phyloP scores from a whole-genome alignment of 2,797 vertebrate genomes.

The Sarcoramphus papa region DNA sequence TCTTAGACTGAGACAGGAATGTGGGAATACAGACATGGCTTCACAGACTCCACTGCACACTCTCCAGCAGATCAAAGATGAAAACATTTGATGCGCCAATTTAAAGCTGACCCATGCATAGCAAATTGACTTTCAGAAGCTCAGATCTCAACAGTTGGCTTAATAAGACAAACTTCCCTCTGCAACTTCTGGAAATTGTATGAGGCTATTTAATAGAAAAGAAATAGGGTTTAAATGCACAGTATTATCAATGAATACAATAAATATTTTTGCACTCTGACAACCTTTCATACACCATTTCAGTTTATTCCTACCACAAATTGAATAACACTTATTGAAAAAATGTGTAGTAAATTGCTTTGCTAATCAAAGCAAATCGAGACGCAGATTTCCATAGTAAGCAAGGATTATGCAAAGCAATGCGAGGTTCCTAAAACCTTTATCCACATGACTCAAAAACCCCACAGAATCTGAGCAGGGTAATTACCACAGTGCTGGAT shows the following conservation, averaged over 20 bases:
- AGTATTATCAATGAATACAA: not conserved
- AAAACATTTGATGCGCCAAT: not conserved
- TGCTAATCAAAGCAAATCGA: conserved; percentile 44
- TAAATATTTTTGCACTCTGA: not conserved
- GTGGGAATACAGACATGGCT: not conserved
- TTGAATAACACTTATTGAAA: conserved; percentile 34
- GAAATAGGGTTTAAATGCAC: not conserved
- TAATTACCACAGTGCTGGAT: conserved; percentile 29
- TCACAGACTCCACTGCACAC: not conserved
- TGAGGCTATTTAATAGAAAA: not conserved
- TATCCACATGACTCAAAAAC: conserved; percentile 27
- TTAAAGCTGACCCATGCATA: not conserved
- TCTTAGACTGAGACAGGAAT: not conserved
- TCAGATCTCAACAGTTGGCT: not conserved
- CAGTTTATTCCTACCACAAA: conserved; percentile 20
- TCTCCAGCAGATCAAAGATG: not conserved
- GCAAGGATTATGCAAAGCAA: conserved; percentile 62
- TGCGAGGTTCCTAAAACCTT: conserved; percentile 32
- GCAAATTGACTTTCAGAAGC: not conserved
- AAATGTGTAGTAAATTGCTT: conserved; percentile 33
- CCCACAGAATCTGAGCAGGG: conserved; percentile 28
- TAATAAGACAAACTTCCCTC: not conserved
- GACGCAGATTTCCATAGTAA: conserved; percentile 1
- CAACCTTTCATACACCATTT: not conserved
- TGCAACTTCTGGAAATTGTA: not conserved